Evolutionary conservation across 2,113 vertebrate species (phyloP).

Genomic region (Lipophrys pholis): DNA sequence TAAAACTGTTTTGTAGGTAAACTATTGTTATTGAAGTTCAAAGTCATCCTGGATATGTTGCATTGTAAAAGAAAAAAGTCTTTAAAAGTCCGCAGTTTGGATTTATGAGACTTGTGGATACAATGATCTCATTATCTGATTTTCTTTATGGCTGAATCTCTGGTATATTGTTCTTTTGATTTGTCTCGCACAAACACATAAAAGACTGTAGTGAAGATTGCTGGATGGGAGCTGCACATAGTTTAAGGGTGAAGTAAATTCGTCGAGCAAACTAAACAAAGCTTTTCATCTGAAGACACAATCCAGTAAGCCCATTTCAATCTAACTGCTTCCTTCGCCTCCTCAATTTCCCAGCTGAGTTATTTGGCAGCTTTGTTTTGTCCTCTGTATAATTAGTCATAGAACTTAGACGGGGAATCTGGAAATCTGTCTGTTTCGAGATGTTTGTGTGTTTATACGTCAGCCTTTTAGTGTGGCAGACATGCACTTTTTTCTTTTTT

Average conservation of each 20-base stretch:
- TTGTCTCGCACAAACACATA: constrained; percentile 23
- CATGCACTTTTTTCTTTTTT: not conserved
- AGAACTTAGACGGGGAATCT: constrained; percentile 62
- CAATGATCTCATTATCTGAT: constrained; percentile 1
- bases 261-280: constrained; percentile 63
- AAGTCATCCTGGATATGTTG: not conserved
- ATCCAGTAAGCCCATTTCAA: constrained; percentile 38
- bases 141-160: not conserved
- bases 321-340: constrained; percentile 29
- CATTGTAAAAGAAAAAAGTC: not conserved
- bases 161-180: constrained; percentile 22
- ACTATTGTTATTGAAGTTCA: not conserved
- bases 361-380: constrained; percentile 63
- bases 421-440: constrained; percentile 66
- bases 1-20: not conserved
- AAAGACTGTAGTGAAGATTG: constrained; percentile 16
- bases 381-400: constrained; percentile 60
- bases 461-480: constrained; percentile 33
- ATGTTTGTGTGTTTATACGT: constrained; percentile 55
- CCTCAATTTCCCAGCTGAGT: constrained; percentile 31
- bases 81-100: not conserved
- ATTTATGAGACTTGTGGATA: constrained; percentile 9
- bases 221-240: constrained; percentile 31
- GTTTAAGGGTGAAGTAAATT: constrained; percentile 54
- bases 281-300: constrained; percentile 59